Evolutionary conservation across 1,140 invertebrate genomes (phyloP).

Genomic region (Leptopilina clavipes): DNA sequence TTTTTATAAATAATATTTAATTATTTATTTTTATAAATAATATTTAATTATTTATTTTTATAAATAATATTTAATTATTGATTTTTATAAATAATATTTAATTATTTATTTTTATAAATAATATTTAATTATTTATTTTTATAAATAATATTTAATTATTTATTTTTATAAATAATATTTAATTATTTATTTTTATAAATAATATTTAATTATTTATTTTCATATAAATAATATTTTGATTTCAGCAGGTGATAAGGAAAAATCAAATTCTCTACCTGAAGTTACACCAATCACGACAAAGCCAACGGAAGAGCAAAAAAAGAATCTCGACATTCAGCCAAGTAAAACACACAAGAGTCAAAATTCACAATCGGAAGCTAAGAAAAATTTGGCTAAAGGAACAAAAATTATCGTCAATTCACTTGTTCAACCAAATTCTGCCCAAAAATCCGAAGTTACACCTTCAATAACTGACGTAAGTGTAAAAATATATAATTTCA

Average conservation of each 20-base stretch:
- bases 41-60: too few relatives aligned
- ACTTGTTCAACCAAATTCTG: slow-evolving; percentile 59
- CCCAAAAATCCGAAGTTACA: slow-evolving; percentile 47
- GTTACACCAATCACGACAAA: slow-evolving; percentile 67
- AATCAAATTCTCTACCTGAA: neutral
- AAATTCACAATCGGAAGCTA: slow-evolving; percentile 58
- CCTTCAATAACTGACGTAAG: slow-evolving; percentile 54
- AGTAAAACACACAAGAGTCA: slow-evolving; percentile 66
- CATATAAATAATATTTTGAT: neutral
- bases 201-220: neutral
- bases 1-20: too few relatives aligned
- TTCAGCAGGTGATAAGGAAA: slow-evolving; percentile 8
- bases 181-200: neutral
- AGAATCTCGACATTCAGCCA: slow-evolving; percentile 68
- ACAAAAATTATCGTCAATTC: slow-evolving; percentile 69
- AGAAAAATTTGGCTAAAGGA: slow-evolving; percentile 62
- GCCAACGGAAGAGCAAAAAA: slow-evolving; percentile 61
- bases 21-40: too few relatives aligned
- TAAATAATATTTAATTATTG: too few relatives aligned
- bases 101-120: too few relatives aligned
- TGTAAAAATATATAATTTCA: neutral
- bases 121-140: too few relatives aligned
- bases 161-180: neutral
- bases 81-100: too few relatives aligned
- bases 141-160: too few relatives aligned